phyloP scores from a whole-genome alignment of 2,113 vertebrate species.

The Hydrochoerus hydrochaeris region DNA sequence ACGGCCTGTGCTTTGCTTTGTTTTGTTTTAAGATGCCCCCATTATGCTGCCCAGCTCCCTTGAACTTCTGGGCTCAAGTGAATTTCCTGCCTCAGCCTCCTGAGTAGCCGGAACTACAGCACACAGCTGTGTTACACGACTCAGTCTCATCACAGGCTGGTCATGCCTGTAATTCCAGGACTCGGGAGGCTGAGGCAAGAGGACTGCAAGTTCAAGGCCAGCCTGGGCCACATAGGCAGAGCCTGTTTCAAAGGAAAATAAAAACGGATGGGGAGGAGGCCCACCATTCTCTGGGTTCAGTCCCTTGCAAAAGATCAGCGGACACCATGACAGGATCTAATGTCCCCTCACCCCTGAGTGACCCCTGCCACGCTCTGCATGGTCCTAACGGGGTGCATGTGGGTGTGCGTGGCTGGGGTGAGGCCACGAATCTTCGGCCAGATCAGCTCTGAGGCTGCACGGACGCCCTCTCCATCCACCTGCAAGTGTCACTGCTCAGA shows the following conservation, averaged over 20 bases:
- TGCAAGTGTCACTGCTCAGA: conserved; percentile 67
- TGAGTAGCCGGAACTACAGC: neutral
- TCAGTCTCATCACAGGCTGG: neutral
- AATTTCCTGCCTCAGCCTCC: neutral
- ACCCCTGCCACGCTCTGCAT: neutral
- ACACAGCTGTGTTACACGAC: neutral
- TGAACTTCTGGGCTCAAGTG: neutral
- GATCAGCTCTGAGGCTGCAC: neutral
- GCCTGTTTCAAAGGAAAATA: neutral
- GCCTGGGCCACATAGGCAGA: neutral
- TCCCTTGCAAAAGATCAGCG: neutral
- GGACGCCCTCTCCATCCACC: conserved; percentile 20
- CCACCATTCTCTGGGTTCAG: neutral
- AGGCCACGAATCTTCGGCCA: neutral
- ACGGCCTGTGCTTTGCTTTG: neutral
- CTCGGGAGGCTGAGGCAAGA: neutral
- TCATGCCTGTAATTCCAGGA: neutral
- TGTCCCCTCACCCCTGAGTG: neutral
- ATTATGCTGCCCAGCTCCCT: neutral
- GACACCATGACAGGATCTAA: neutral
- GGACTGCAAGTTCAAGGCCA: neutral
- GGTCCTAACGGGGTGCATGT: neutral
- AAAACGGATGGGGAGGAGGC: neutral
- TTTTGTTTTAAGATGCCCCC: neutral
- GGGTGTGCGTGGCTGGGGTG: neutral